Base-by-base conservation (phyloP, 1,140 invertebrate genomes). In the Dinoponera quadriceps region DNA sequence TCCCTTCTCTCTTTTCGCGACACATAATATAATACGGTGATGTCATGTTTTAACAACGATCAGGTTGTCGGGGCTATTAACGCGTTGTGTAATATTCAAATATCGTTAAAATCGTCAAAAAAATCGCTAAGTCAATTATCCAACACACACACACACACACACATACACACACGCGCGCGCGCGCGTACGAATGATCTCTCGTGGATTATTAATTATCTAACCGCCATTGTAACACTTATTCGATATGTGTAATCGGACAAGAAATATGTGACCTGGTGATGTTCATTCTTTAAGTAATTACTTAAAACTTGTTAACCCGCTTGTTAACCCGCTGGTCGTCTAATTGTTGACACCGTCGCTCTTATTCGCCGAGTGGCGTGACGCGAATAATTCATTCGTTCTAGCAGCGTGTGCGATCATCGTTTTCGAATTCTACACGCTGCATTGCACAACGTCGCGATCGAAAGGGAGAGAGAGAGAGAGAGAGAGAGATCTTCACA, bases 361-460 rank as follows among this genome's bases (percentile, higher is more conserved):
- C 55, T 14, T 74, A 74, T 49, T 2, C 20, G 14, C 38, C 20
- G 3, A 20, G 20, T 68, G 14, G 48, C 29, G 62, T 68, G 74
- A 68, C 3, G 11, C 16, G 62, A 68, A 77, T 77, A 77, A 66
- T 68, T 54, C 74, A 77, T 77, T 77, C 62, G 27, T 54, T 77
- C 29, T 29, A 44, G n/a, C 38, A 66, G 74, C 48, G 66, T 62
- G 48, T 68, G 48, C 48, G 62, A 68, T 54, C 49, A 54, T 68
- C 54, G 59, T 77, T 77, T 9, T 51, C 20, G 9, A 16, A 25
- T 38, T 63, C 57, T 16, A 25, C 2, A n/a, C 33, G 13, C 33
- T 16, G 54, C 7, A 29, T 54, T 65, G 9, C 16, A 51, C 25
- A n/a, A 62, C 13, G 29, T 55, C 20, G 16, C 54, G 16, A 25